Evolutionary conservation across 2,797 vertebrate species (phyloP), one percentile per base, ranked within the genome.

Genomic region (Lagocephalus sceleratus): DNA sequence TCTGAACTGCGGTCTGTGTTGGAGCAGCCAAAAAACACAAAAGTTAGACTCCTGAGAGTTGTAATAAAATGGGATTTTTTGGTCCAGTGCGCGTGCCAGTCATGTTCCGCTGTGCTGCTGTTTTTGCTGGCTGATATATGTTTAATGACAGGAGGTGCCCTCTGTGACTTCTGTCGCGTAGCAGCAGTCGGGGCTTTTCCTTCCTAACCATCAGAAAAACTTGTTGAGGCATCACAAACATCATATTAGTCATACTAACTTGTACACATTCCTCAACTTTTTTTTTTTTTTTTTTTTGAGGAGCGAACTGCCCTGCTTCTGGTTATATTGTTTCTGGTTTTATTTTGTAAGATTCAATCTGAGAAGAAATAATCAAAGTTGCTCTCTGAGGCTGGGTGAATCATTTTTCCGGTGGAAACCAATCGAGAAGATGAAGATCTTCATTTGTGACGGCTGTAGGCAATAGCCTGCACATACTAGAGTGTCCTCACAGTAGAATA

Each of bases 141-240:
- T 49, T 59, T 63, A 41, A 20, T 60, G 66, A 60, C 63, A 64
- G 68, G 66, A 79, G 60, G 56, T 66, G 49, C 20, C 62, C 54
- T 46, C 7, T 5, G 20, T 64, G 54, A 65, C 57, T 20, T 60
- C 17, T 22, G n/a, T 17, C 11, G 12, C 38, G 46, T 42, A 43
- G 54, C 39, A 20, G 63, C 21, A 39, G 50, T 58, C 42, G 57
- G n/a, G 26, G 25, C 44, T 53, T 6, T 57, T 42, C 63, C 49
- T 15, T 3, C 15, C 25, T 12, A 20, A 49, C 29, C 49, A 38
- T 32, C 21, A 44, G 10, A 73, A 47, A 40, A 35, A 41, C 43
- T 60, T 9, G 11, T 11, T 62, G 8, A 52, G 46, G 45, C 32
- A 14, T 26, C 25, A 9, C 46, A 57, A 60, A 62, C 60, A 16